Evolutionary conservation across 2,888 invertebrate genomes (phyloP), one percentile per base, ranked within the genome.

Genomic region (Choreutis nemorana): DNA sequence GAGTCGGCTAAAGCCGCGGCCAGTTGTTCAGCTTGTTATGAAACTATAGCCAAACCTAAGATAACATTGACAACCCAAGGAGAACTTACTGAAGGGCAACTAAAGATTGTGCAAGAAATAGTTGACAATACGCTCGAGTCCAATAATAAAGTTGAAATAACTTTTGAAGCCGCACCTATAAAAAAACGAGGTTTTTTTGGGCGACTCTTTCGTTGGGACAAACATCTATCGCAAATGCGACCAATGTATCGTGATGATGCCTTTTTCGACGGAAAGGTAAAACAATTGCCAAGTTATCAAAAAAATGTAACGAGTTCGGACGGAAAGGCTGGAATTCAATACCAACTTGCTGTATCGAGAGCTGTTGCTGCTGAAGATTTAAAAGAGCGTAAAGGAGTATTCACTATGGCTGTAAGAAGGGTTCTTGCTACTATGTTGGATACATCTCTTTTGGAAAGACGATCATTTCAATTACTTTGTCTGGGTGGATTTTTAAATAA

Each of bases 171-270:
- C 21, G 34, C 42, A 31, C 36, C 50, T 12, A n/a, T n/a, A n/a
- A 52, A 58, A 23, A 56, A 55, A 38, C 41, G 33, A n/a, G 45
- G 49, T 30, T 72, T 59, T 35, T 72, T 64, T 52, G 47, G 41
- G 28, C 50, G 55, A 20, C 39, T 66, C 16, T 73, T 48, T 41
- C 48, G 52, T 9, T 77, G 77, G 77, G 68, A 75, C 33, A 34
- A 55, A 21, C 72, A 75, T 36, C 48, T 66, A 23, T 41, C 53
- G 11, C 52, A 72, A 33, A 53, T 71, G 21, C 61, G 77, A 7
- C 77, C 77, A 2, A 52, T 78, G 61, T 78, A 78, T 39, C 53
- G 77, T 33, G 77, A 78, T 43, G 77, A 78, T 40, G 71, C 58
- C 28, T 78, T 78, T 50, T 78, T 68, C 37, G 52, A 50, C 8